phyloP scores from a whole-genome alignment of 2,888 invertebrate genomes.

The Lampropteryx suffumata region DNA sequence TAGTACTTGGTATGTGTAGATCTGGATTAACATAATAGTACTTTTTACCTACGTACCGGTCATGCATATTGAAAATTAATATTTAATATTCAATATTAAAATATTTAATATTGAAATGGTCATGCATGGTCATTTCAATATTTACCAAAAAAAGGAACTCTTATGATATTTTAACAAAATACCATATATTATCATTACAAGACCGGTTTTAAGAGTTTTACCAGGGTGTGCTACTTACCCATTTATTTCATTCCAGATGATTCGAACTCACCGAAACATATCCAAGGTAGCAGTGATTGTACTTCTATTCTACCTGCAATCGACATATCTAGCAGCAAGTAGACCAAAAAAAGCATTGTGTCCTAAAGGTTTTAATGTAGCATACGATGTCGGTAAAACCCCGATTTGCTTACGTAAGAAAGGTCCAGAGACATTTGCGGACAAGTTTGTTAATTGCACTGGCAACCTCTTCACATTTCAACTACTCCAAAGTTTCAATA shows the following conservation, averaged over 20 bases:
- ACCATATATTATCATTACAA: too few relatives aligned
- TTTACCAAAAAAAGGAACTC: too few relatives aligned
- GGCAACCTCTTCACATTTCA: slow-evolving; percentile 63
- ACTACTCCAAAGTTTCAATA: slow-evolving; percentile 51
- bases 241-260: slow-evolving; percentile 69
- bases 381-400: slow-evolving; percentile 39
- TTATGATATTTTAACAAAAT: too few relatives aligned
- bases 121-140: too few relatives aligned
- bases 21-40: too few relatives aligned
- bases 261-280: slow-evolving; percentile 35
- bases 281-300: slow-evolving; percentile 37
- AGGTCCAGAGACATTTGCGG: slow-evolving; percentile 61
- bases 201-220: too few relatives aligned
- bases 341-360: slow-evolving; percentile 43
- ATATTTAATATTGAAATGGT: too few relatives aligned
- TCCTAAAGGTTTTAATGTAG: slow-evolving; percentile 64
- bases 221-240: too few relatives aligned
- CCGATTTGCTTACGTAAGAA: slow-evolving; percentile 66
- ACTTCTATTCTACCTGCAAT: slow-evolving; percentile 43
- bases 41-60: too few relatives aligned
- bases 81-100: too few relatives aligned
- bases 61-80: too few relatives aligned
- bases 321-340: slow-evolving; percentile 35
- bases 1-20: too few relatives aligned
- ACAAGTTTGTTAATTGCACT: slow-evolving; percentile 62